Evolutionary conservation across 2,888 invertebrate species (phyloP), one percentile per base, ranked within the genome.

Genomic region (Schizotus pectinicornis): DNA sequence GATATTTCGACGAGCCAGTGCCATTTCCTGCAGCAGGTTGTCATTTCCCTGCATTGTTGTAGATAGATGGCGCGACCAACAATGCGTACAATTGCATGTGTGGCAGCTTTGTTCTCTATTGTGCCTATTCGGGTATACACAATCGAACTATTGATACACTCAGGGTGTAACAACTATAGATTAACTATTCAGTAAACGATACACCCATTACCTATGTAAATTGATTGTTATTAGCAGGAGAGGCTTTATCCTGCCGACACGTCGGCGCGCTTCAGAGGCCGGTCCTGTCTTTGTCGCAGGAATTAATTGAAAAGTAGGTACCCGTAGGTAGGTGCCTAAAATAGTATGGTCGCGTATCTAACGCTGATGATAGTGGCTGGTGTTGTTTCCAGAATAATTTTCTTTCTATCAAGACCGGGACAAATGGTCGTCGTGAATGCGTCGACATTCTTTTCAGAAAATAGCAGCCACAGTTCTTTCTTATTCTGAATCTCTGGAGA

Each of bases 131-230:
- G 74, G 68, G 69, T 66, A 68, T 43, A 67, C 70, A 76, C 74
- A 77, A 76, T 77, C 73, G 68, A 70, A 74, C 75, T 75, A 77
- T 77, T 77, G 77, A 77, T 77, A 76, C 72, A 71, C 68, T 68
- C 71, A 69, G 74, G 74, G 75, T 76, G 76, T 74, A 77, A 77
- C 77, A 72, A 74, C 74, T 74, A 76, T 75, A 74, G 75, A 77
- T 77, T 77, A 77, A 76, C 77, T 76, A 77, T 77, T 76, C 76
- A 73, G 76, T 72, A 73, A 77, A 73, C 72, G 77, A 77, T 77
- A 77, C 74, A 77, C 74, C 76, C 71, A 77, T 77, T 77, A 76
- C 73, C 74, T 70, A 74, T 74, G 76, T 75, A 74, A 76, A 77
- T 77, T 76, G 74, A 75, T 77, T 77, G 73, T 74, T 74, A 75